These are phyloP conservation scores for Lymantria monacha DNA, from an alignment of 2,888 invertebrate species.

Conservation along the genomic window DNA sequence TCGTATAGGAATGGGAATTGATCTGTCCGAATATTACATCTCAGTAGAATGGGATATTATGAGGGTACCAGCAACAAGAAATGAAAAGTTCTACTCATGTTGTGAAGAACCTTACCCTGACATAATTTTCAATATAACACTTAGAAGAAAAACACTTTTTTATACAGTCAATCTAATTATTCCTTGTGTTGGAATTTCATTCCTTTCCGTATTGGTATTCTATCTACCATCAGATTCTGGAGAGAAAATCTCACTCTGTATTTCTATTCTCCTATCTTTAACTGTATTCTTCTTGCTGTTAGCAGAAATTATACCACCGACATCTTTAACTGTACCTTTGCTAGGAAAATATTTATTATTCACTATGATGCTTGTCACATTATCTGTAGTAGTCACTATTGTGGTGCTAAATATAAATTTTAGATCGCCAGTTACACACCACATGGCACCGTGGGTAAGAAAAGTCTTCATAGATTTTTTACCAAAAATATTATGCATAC, in stretches of 20 bases:
- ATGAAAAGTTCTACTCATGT: constrained; percentile 97
- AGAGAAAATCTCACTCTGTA: constrained; percentile 98
- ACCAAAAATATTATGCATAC: constrained; percentile 93
- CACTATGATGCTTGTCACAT: constrained; percentile 96
- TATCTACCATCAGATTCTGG: constrained; percentile 98
- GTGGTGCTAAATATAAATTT: constrained; percentile 96
- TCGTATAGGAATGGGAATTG: constrained; percentile 94
- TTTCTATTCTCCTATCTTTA: constrained; percentile 94
- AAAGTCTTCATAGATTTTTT: constrained; percentile 92
- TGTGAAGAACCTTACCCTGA: constrained; percentile 98
- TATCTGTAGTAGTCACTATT: constrained; percentile 96
- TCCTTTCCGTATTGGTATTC: constrained; percentile 97
- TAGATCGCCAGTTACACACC: constrained; percentile 94
- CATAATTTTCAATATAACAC: constrained; percentile 98
- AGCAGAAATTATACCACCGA: constrained; percentile 97
- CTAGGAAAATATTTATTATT: constrained; percentile 96
- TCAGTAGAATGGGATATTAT: constrained; percentile 99
- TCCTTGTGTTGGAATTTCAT: constrained; percentile 98
- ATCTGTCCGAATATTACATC: constrained; percentile 96
- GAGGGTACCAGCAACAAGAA: constrained; percentile 93
- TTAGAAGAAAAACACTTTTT: constrained; percentile 96
- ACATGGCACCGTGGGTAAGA: constrained; percentile 95
- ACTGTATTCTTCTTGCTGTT: constrained; percentile 97
- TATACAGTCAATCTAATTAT: constrained; percentile 99
- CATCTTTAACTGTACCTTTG: constrained; percentile 94